Conservation (phyloP, 2,113 vertebrate species). For the Poeciliopsis retropinna region DNA sequence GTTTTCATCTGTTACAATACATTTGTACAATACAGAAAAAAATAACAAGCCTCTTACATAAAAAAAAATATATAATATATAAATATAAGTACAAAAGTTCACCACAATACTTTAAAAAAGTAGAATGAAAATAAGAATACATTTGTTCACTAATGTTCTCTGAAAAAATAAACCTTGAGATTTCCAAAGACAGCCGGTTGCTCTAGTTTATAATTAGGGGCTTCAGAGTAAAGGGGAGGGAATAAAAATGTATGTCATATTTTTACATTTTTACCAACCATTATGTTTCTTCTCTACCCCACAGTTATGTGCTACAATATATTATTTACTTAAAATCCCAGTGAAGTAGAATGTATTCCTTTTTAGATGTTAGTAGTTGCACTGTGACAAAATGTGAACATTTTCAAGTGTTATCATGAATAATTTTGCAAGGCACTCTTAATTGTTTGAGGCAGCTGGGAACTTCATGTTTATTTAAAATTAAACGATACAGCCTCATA, state of each 20-base stretch:
- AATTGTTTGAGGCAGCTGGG: conserved; percentile 17
- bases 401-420: neutral
- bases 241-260: neutral
- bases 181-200: neutral
- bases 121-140: no score
- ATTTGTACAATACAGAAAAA: no score
- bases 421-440: neutral
- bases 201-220: neutral
- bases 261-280: neutral
- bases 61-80: no score
- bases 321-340: neutral
- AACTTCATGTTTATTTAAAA: conserved; percentile 11
- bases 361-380: neutral
- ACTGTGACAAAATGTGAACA: neutral
- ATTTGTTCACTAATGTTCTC: no score
- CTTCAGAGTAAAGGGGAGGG: neutral
- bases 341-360: neutral
- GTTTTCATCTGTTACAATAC: no score
- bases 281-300: neutral
- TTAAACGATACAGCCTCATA: conserved; percentile 12
- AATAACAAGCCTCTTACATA: no score
- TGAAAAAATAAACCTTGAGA: no score
- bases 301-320: neutral
- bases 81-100: no score
- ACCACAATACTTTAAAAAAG: no score